Evolutionary conservation across 2,113 vertebrate species (phyloP).

Genomic region (Melanerpes aurifrons): DNA sequence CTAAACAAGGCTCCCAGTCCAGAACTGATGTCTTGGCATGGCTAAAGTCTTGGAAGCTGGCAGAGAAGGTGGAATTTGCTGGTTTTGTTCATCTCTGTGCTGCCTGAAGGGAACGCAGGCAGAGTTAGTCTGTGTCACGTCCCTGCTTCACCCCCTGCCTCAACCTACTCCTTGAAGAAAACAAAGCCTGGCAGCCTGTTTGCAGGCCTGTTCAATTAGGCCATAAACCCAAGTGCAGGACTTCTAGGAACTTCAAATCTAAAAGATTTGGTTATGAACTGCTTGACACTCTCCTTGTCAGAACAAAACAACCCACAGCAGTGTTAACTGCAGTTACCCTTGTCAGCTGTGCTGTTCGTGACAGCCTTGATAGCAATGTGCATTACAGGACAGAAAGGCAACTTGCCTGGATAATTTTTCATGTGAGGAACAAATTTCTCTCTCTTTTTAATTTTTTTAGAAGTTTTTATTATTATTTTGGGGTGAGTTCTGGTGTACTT

Average conservation of each 20-base stretch:
- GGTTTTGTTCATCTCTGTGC: not conserved
- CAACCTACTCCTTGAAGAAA: not conserved
- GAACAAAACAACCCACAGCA: not conserved
- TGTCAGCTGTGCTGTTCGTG: not conserved
- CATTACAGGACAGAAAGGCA: not conserved
- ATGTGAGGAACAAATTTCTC: not conserved
- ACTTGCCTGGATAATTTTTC: slow-evolving; percentile 6
- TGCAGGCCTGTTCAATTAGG: not conserved
- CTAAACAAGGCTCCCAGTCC: not conserved
- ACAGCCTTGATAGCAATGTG: not conserved
- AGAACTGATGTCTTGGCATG: not conserved
- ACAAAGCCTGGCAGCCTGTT: not conserved
- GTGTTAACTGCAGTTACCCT: not conserved
- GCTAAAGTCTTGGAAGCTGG: not conserved
- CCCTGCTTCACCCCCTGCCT: not conserved
- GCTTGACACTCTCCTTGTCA: not conserved
- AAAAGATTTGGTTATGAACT: not conserved
- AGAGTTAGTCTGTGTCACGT: fast-evolving
- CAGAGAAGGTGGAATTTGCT: not conserved
- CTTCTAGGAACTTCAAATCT: not conserved
- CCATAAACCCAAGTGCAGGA: not conserved
- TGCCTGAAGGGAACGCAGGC: not conserved
- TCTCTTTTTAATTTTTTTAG: not conserved
- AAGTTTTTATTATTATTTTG: not conserved
- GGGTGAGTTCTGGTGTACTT: not conserved